These are phyloP conservation scores for Willowsia nigromaculata DNA, from an alignment of 2,888 invertebrate species.

Conservation along the genomic window DNA sequence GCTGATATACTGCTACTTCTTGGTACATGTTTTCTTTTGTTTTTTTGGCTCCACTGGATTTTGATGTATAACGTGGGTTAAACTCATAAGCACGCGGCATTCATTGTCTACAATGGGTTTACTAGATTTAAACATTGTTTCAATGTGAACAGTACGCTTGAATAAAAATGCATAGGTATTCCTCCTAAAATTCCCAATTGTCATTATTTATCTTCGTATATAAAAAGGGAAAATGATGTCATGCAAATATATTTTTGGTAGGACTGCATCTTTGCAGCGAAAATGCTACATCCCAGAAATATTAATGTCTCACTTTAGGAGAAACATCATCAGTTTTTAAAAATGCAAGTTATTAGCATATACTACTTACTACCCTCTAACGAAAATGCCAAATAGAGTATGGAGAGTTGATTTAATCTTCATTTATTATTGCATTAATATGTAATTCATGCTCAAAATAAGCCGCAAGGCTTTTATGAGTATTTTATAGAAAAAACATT, in stretches of 20 bases:
- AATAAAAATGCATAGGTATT: not conserved
- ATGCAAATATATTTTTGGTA: constrained; percentile 32
- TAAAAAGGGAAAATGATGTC: not conserved
- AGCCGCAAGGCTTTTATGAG: not conserved
- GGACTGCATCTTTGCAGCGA: not conserved
- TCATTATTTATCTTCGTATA: constrained; percentile 19
- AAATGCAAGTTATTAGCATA: not conserved
- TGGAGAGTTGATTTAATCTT: constrained; percentile 1
- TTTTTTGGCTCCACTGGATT: constrained; percentile 10
- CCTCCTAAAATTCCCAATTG: not conserved
- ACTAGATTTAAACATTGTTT: no score
- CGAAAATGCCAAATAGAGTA: not conserved
- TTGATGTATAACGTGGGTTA: constrained; percentile 48
- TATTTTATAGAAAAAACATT: not conserved
- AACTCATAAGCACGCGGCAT: not conserved
- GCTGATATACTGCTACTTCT: not conserved
- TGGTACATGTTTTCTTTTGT: not conserved
- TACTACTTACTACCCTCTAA: not conserved
- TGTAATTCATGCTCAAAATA: not conserved
- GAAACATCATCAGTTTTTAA: not conserved
- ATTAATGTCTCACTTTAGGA: not conserved
- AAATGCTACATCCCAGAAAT: not conserved
- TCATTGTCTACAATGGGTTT: not conserved
- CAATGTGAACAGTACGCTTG: no score
- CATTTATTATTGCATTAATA: constrained; percentile 15